Conservation (phyloP, 2,113 vertebrate genomes). For the Phylloscopus trochiloides region DNA sequence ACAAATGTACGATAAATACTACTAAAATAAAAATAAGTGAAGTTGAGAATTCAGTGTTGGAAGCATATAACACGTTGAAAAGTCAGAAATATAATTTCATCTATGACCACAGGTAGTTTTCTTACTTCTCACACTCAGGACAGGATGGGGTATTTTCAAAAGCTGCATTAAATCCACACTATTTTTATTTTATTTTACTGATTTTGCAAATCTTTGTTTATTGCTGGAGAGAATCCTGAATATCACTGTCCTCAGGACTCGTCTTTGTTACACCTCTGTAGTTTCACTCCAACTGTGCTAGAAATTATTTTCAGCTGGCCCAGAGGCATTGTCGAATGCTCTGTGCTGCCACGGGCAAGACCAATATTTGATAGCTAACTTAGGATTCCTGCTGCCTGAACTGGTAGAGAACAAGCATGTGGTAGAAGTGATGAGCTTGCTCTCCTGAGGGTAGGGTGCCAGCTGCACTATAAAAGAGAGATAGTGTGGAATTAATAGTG, state of each 20-base stretch:
- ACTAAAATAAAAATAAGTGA: not conserved
- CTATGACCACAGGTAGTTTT: not conserved
- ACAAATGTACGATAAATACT: not conserved
- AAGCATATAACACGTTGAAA: not conserved
- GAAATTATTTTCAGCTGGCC: conserved; percentile 68
- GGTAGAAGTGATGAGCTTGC: conserved; percentile 65
- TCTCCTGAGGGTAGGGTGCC: conserved; percentile 66
- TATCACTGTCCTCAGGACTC: conserved; percentile 8
- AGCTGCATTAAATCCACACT: not conserved
- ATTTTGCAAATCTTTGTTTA: conserved; percentile 39
- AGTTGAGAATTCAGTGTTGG: not conserved
- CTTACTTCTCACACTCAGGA: not conserved
- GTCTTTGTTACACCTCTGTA: conserved; percentile 47
- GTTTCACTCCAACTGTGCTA: conserved; percentile 45
- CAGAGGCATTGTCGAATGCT: conserved; percentile 38
- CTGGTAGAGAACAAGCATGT: conserved; percentile 66
- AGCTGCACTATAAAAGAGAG: conserved; percentile 67
- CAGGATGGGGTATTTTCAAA: not conserved
- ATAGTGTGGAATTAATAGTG: conserved; percentile 71
- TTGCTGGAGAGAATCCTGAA: conserved; percentile 11
- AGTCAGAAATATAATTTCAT: not conserved
- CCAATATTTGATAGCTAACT: conserved; percentile 60
- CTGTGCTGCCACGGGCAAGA: conserved; percentile 35
- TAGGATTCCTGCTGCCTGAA: conserved; percentile 58
- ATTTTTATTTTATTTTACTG: conserved; percentile 5